phyloP scores from a whole-genome alignment of 2,888 invertebrate genomes.

The Protodeltote pygarga region DNA sequence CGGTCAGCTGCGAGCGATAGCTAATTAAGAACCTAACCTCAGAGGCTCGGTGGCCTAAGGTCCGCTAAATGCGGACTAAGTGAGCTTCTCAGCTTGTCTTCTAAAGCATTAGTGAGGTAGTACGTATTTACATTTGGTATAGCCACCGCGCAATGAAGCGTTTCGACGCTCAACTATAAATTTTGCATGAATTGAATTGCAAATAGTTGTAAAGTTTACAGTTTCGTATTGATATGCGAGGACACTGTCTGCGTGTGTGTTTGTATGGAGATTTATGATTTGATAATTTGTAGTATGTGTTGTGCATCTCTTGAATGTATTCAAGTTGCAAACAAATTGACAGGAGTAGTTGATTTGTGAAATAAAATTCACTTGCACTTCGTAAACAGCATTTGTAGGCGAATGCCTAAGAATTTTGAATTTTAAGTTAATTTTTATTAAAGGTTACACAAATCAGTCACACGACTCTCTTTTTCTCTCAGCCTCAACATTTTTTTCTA shows the following conservation, averaged over 20 bases:
- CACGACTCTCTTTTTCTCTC: too few species aligned
- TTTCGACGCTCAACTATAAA: constrained; percentile 58
- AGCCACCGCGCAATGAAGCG: constrained; percentile 46
- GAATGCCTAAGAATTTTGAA: too few species aligned
- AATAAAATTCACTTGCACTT: neutral
- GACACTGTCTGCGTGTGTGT: constrained; percentile 45
- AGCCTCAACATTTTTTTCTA: too few species aligned
- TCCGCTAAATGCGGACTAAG: constrained; percentile 78
- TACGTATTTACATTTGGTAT: constrained; percentile 57
- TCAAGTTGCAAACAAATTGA: constrained; percentile 11
- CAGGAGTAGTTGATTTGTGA: constrained; percentile 5
- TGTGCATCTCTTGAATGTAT: constrained; percentile 22
- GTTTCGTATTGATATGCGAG: constrained; percentile 59
- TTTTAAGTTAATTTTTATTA: too few species aligned
- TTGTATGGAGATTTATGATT: constrained; percentile 48
- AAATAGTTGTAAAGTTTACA: constrained; percentile 65
- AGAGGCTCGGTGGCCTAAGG: constrained; percentile 70
- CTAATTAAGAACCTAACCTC: constrained; percentile 84
- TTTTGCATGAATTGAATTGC: constrained; percentile 73
- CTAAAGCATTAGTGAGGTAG: constrained; percentile 60
- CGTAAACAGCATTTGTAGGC: too few species aligned
- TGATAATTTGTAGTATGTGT: constrained; percentile 48
- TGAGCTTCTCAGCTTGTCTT: constrained; percentile 73
- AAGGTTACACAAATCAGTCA: too few species aligned
- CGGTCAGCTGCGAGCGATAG: constrained; percentile 81